Conservation (phyloP, 2,888 invertebrate genomes). For the Drosophila putrida region DNA sequence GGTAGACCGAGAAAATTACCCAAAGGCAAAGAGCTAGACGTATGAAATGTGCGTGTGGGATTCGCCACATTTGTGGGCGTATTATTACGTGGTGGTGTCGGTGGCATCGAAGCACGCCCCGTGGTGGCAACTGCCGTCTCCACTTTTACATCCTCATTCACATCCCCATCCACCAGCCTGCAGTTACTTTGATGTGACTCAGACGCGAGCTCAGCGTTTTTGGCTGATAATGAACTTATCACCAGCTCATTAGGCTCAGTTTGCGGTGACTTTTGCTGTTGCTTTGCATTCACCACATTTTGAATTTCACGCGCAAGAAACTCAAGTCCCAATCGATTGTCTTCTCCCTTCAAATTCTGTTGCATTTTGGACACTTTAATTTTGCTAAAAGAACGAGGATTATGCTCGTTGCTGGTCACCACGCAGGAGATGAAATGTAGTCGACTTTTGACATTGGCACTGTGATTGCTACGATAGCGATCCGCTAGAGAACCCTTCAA, state of each 20-base stretch:
- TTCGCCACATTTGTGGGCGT: slow-evolving; percentile 18
- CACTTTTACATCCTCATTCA: slow-evolving; percentile 1
- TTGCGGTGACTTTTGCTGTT: slow-evolving; percentile 31
- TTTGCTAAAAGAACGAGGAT: slow-evolving; percentile 71
- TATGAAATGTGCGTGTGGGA: slow-evolving; percentile 4
- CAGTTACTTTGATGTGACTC: slow-evolving; percentile 39
- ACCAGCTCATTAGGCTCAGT: slow-evolving; percentile 50
- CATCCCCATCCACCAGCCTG: not conserved
- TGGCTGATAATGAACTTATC: slow-evolving; percentile 2
- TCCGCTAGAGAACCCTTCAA: slow-evolving; percentile 65
- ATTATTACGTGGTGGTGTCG: slow-evolving; percentile 43
- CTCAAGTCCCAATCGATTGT: slow-evolving; percentile 80
- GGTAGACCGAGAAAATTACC: slow-evolving; percentile 39
- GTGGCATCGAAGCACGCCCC: slow-evolving; percentile 32
- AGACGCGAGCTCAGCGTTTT: slow-evolving; percentile 56
- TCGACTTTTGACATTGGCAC: slow-evolving; percentile 60
- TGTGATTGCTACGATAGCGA: slow-evolving; percentile 76
- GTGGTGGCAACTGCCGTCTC: slow-evolving; percentile 22
- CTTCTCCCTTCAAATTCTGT: slow-evolving; percentile 74
- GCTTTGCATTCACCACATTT: slow-evolving; percentile 68
- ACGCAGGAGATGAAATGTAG: slow-evolving; percentile 82
- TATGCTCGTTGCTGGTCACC: slow-evolving; percentile 76
- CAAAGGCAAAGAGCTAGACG: slow-evolving; percentile 3
- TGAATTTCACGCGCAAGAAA: slow-evolving; percentile 82
- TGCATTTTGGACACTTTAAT: slow-evolving; percentile 79